Base-by-base conservation (phyloP, 2,113 vertebrate genomes). In the Lichenostomus cassidix region DNA sequence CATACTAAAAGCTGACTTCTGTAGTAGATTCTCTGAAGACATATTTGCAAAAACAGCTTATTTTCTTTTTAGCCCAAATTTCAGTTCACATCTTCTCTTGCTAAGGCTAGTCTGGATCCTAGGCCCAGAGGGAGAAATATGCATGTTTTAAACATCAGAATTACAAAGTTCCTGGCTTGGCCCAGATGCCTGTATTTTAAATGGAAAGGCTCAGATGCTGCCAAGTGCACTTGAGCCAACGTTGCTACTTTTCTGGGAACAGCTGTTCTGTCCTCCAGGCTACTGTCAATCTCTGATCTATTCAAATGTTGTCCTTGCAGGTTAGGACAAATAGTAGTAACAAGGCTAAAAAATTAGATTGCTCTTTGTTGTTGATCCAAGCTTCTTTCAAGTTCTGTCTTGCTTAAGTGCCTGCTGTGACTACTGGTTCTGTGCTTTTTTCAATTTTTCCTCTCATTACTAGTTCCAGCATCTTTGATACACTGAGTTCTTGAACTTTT, bases 261-360 rank as follows among this genome's bases (percentile, higher is more conserved):
- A 96, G 90, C 84, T 95, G 85, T 87, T 95, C 44, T 71, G 70
- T 71, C 81, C 95, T 91, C 75, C 80, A 78, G 85, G 95, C 92
- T 84, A 79, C 81, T 87, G 70, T 89, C 87, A 87, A 35, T 68
- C 67, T 92, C 52, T 47, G 29, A 76, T 87, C 85, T 91, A 85
- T 47, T 94, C 67, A 83, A 16, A 46, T 69, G 56, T 58, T 91
- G 78, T 31, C 74, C 53, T 90, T 6, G 1, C 84, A 94, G 82
- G 90, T 95, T 95, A 94, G 80, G 62, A 84, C 1, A 3, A 96
- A 76, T 93, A 95, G 76, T 5, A 73, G 49, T 53, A 93, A 73
- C 20, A 60, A 44, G 46, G 44, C 24, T 76, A 49, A 82, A 91
- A 90, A 69, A 50, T 76, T 31, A 64, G 27, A 65, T 39, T 69